phyloP scores from a whole-genome alignment of 2,113 vertebrate species.

The Tachycineta bicolor region DNA sequence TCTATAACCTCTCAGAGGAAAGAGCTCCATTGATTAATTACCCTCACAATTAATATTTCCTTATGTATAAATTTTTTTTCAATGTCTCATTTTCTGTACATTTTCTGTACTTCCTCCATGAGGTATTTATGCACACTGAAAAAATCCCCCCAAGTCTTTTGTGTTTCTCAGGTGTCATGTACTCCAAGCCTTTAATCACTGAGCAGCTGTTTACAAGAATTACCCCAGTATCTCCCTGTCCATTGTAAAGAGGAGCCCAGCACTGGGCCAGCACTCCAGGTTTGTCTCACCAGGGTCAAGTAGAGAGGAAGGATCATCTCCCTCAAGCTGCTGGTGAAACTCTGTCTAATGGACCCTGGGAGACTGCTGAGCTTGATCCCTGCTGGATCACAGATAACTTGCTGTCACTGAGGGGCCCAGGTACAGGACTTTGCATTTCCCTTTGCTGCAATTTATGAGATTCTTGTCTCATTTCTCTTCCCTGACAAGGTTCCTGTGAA shows the following conservation, averaged over 20 bases:
- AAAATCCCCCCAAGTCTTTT: not conserved
- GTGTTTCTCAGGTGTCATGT: accelerated
- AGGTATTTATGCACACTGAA: not conserved
- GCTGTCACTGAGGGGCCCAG: accelerated
- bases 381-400: not conserved
- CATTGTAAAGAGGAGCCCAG: not conserved
- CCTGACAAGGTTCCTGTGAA: not conserved
- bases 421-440: not conserved
- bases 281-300: not conserved
- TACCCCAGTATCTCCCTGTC: not conserved
- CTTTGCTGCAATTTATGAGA: not conserved
- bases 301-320: not conserved
- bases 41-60: not conserved
- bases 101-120: not conserved
- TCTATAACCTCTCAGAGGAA: not conserved
- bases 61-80: not conserved
- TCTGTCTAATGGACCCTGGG: not conserved
- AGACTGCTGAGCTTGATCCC: not conserved
- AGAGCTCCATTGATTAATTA: not conserved
- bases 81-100: not conserved
- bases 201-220: not conserved
- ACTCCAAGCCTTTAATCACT: not conserved
- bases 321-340: not conserved
- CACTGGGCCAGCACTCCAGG: not conserved
- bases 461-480: not conserved